Evolutionary conservation across 1,140 invertebrate species (phyloP).

Genomic region (Drosophila sturtevanti): DNA sequence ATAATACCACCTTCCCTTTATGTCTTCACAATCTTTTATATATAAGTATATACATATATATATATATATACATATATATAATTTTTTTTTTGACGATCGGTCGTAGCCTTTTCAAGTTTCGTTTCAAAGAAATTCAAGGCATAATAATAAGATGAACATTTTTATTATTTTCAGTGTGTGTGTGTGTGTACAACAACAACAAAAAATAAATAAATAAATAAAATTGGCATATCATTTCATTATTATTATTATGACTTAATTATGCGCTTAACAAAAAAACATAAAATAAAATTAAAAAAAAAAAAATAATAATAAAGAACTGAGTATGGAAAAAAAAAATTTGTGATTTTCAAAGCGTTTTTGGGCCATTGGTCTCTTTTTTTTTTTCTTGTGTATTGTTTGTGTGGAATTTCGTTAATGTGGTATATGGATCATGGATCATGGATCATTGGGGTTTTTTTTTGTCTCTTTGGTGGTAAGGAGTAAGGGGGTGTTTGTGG

Average conservation of each 20-base stretch:
- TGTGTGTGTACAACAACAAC: no score
- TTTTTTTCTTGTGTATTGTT: background rate
- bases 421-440: conserved; percentile 5
- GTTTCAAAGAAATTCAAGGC: conserved; percentile 62
- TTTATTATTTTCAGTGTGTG: conserved; percentile 58
- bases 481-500: no score
- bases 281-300: background rate
- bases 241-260: conserved; percentile 76
- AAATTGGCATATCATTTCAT: conserved; percentile 73
- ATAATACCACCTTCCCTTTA: background rate
- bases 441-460: conserved; percentile 13
- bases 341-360: conserved; percentile 50
- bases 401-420: conserved; percentile 13
- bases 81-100: conserved; percentile 20
- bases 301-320: background rate
- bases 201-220: conserved; percentile 29
- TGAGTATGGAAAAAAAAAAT: background rate
- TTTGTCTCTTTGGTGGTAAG: no score
- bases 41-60: no score
- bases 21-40: background rate
- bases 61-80: no score
- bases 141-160: conserved; percentile 80
- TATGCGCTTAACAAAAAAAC: conserved; percentile 65
- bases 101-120: conserved; percentile 61
- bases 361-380: conserved; percentile 54